phyloP scores from a whole-genome alignment of 2,113 vertebrate species.

The Zosterops pallidus region DNA sequence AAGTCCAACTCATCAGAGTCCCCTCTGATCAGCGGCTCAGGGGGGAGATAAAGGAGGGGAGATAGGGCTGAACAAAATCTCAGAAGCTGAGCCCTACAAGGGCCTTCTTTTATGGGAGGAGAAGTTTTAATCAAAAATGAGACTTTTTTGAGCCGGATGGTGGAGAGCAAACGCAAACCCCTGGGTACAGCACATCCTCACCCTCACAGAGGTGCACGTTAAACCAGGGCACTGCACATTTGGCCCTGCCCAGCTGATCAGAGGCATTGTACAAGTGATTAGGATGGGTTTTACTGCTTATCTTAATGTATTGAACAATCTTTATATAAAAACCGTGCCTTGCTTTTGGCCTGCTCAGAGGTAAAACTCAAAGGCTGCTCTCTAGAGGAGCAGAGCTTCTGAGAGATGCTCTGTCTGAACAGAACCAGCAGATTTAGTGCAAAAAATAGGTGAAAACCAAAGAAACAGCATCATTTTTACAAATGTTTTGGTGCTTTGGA shows the following conservation, averaged over 20 bases:
- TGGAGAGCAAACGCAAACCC: background rate
- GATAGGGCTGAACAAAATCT: background rate
- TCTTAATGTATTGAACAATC: background rate
- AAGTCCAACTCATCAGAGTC: background rate
- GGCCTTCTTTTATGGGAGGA: background rate
- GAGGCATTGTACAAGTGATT: background rate
- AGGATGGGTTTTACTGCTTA: background rate
- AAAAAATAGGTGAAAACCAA: background rate
- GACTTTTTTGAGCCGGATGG: background rate
- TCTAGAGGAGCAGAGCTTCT: background rate
- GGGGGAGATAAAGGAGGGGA: background rate
- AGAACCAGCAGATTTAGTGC: background rate
- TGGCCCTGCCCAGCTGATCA: background rate
- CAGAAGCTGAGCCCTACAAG: background rate
- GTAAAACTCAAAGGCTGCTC: background rate
- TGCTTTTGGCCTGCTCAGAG: background rate
- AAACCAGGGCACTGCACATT: no score
- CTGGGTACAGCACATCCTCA: background rate
- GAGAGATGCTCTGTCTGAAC: background rate
- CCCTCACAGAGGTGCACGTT: background rate
- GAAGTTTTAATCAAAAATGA: background rate
- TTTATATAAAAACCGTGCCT: fast-evolving
- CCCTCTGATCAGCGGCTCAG: background rate
- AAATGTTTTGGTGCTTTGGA: background rate
- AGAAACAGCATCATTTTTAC: background rate